Conservation (phyloP, 1,140 invertebrate genomes). For the Heterodera schachtii region DNA sequence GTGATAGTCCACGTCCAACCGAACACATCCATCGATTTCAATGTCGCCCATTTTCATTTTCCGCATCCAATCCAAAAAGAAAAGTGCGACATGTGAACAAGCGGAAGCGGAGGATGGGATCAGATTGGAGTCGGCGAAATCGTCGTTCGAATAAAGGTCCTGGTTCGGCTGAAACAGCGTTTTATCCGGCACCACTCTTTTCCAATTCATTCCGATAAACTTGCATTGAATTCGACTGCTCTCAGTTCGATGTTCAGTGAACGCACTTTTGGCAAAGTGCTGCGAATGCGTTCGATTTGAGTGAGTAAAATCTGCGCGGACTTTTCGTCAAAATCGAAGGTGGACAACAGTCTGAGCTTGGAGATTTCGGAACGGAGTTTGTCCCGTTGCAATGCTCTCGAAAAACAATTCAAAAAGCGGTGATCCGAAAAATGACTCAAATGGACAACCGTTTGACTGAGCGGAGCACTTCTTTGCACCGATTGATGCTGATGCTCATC, state of each 20-base stretch:
- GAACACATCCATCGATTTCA: neutral
- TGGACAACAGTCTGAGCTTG: neutral
- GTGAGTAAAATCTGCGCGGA: neutral
- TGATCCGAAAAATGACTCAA: neutral
- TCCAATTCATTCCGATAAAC: neutral
- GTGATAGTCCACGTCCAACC: neutral
- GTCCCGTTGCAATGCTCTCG: neutral
- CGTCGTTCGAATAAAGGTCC: neutral
- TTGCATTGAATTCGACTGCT: neutral
- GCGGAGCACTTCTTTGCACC: neutral
- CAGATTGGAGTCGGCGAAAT: neutral
- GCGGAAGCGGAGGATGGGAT: neutral
- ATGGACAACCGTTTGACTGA: neutral
- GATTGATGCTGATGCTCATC: neutral
- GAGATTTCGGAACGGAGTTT: neutral
- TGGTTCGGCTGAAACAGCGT: neutral
- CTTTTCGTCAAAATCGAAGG: neutral
- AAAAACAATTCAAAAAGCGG: neutral
- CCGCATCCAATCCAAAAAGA: neutral
- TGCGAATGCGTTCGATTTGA: constrained; percentile 8
- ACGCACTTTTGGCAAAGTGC: constrained; percentile 1
- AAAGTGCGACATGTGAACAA: neutral
- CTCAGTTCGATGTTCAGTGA: neutral
- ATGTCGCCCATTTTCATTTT: neutral
- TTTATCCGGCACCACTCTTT: neutral